Evolutionary conservation across 2,113 vertebrate genomes (phyloP).

Genomic region (Xiphophorus hellerii): DNA sequence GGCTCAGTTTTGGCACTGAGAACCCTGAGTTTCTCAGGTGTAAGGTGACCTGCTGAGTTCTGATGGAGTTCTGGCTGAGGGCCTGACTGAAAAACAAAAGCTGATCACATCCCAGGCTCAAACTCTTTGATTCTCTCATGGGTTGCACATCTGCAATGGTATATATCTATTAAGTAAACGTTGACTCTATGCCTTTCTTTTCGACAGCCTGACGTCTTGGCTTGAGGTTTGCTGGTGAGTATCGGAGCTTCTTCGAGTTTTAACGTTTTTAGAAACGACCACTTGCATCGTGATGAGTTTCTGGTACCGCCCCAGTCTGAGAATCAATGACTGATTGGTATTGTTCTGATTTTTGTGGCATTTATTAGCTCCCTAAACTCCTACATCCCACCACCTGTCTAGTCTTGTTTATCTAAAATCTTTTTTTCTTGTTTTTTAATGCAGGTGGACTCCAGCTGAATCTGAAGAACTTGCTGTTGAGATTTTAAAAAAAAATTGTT

Average conservation of each 20-base stretch:
- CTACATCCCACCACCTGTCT: no score
- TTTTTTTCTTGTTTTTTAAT: background rate
- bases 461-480: background rate
- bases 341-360: background rate
- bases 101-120: slow-evolving; percentile 6
- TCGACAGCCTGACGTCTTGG: background rate
- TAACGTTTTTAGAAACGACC: no score
- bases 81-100: background rate
- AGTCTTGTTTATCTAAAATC: background rate
- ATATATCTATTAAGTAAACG: background rate
- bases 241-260: background rate
- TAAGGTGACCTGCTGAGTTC: slow-evolving; percentile 23
- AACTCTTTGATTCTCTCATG: background rate
- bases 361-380: no score
- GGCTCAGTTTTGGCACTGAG: slow-evolving; percentile 5
- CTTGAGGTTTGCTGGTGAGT: background rate
- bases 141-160: background rate
- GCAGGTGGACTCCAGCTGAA: no score
- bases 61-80: slow-evolving; percentile 4
- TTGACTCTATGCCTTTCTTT: background rate
- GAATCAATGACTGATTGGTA: background rate
- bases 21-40: background rate
- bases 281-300: background rate
- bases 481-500: no score
- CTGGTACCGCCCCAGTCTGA: slow-evolving; percentile 7